Evolutionary conservation across 2,888 invertebrate genomes (phyloP), one percentile per base, ranked within the genome.

Genomic region (Villa cingulata): DNA sequence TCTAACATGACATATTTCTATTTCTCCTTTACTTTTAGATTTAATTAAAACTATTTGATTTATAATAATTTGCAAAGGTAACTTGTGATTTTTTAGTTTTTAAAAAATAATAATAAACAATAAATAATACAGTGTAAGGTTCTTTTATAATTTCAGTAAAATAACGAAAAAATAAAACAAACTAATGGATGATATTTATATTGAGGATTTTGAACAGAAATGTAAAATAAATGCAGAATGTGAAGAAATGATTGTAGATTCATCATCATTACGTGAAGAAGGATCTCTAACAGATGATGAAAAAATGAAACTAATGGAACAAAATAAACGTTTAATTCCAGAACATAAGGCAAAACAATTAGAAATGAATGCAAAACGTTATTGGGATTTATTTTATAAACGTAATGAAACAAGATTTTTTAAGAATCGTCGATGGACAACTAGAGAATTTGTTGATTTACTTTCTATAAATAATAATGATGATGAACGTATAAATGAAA

Each of bases 361-460:
- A 3, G 94, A 95, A 64, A 70, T 69, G 41, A 82, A 95, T 58
- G 87, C 92, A 0, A 81, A 82, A 59, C 85, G 86, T 51, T 80
- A 94, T 62, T 97, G 96, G 96, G 96, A 96, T 67, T 72, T 92
- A 45, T 97, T 97, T 68, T 97, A 96, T 66, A 95, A 95, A 68
- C 73, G 95, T 50, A 96, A 97, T 62, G 86, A 88, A 58, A 87
- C 83, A 0, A 79, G 86, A 57, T 96, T 97, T 67, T 97, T 95
- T 62, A 88, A 88, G 68, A 92, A 96, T 68, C 77, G 96, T 16
- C 91, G 92, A 63, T 97, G 98, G 98, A 96, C 94, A 2, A 86
- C 84, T 51, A 75, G 91, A 61, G 98, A 98, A 72, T 95, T 98
- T 71, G 72, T 80, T 57, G 90, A 91, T 62, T 71, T 95, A 16